Percentiles rank a stretch among this genome's conserved stretches.
These are phyloP conservation scores for Oryzias sinensis DNA, from an alignment of 2,797 vertebrate species.

Conservation along the genomic window DNA sequence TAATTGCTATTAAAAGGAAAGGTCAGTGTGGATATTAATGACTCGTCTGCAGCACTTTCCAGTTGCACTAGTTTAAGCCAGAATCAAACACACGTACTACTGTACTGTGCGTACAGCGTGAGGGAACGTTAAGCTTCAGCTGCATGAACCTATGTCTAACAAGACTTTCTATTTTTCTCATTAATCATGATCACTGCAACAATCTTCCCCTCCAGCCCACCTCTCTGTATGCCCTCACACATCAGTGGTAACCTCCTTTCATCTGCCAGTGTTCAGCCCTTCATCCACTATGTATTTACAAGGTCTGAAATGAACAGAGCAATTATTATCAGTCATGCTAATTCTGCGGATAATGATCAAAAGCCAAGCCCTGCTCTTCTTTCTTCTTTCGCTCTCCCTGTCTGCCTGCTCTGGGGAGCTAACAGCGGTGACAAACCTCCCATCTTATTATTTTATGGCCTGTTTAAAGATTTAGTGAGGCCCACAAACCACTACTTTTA, in stretches of 20 bases:
- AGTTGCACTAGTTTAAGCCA: constrained; percentile 26
- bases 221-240: constrained; percentile 59
- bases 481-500: constrained; percentile 80
- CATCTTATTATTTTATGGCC: constrained; percentile 80
- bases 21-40: constrained; percentile 18
- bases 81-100: constrained; percentile 30
- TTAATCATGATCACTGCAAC: constrained; percentile 71
- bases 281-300: constrained; percentile 70
- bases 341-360: constrained; percentile 81
- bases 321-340: constrained; percentile 77
- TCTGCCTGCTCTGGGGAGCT: constrained; percentile 64
- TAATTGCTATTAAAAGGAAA: constrained; percentile 30
- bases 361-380: constrained; percentile 61
- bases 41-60: constrained; percentile 11
- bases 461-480: constrained; percentile 84
- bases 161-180: constrained; percentile 65
- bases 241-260: constrained; percentile 71
- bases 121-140: constrained; percentile 46
- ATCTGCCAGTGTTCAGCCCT: constrained; percentile 58
- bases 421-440: constrained; percentile 71
- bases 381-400: constrained; percentile 47
- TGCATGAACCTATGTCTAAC: constrained; percentile 65
- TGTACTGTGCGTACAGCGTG: constrained; percentile 26
- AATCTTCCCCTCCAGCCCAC: constrained; percentile 67
- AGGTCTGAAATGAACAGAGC: constrained; percentile 73